Percentiles rank a stretch among this genome's conserved stretches.
Conservation (phyloP, 2,888 invertebrate genomes). For the Cheilosia urbana region DNA sequence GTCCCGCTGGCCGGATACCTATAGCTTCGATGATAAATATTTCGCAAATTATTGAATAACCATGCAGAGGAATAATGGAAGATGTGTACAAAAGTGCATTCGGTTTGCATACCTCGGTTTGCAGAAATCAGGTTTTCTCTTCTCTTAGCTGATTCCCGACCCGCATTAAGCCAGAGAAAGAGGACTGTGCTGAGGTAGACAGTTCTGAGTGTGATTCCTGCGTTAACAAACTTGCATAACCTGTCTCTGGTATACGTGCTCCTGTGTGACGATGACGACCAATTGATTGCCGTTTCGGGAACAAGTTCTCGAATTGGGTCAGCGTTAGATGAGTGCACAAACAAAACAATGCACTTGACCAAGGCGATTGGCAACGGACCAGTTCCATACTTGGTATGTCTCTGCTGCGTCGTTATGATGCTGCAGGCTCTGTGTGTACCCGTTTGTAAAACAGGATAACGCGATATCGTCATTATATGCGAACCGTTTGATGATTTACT, state of each 20-base stretch:
- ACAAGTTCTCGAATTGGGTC: conserved; percentile 70
- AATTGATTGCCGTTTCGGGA: conserved; percentile 71
- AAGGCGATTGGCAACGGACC: conserved; percentile 65
- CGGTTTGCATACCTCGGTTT: conserved; percentile 14
- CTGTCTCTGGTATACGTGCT: conserved; percentile 46
- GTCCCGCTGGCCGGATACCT: conserved; percentile 23
- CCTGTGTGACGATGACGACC: conserved; percentile 56
- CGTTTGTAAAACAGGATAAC: conserved; percentile 33
- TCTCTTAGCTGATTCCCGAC: conserved; percentile 27
- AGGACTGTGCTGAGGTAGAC: conserved; percentile 18
- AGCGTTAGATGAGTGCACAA: conserved; percentile 52
- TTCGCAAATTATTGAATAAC: conserved; percentile 51
- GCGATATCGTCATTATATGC: conserved; percentile 31
- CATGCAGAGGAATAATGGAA: background rate
- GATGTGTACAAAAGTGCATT: background rate
- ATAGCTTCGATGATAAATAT: conserved; percentile 35
- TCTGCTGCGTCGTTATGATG: conserved; percentile 22
- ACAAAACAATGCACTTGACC: conserved; percentile 60
- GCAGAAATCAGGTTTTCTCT: conserved; percentile 53
- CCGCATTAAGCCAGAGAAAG: background rate
- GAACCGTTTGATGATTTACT: conserved; percentile 51
- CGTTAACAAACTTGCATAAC: conserved; percentile 63
- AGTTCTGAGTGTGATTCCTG: conserved; percentile 27
- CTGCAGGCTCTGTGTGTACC: conserved; percentile 23
- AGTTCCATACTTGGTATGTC: conserved; percentile 63